A percentile compares a stretch with the other conserved stretches of the same genome.
phyloP scores from a whole-genome alignment of 2,113 vertebrate species.

The Tragelaphus buxtoni region DNA sequence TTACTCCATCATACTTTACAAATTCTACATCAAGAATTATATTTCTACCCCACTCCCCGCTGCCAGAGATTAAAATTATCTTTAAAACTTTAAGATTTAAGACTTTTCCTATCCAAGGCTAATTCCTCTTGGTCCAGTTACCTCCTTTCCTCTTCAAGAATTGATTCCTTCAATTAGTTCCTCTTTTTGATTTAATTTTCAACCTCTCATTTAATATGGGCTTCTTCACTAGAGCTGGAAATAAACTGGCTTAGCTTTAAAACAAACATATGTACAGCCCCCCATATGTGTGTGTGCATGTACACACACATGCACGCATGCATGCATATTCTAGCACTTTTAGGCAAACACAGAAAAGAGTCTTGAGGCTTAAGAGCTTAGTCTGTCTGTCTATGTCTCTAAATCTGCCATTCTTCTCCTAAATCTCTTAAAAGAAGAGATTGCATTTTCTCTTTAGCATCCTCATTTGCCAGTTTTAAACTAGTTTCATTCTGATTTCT shows the following conservation, averaged over 20 bases:
- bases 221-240: not conserved
- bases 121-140: not conserved
- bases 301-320: fast-evolving
- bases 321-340: not conserved
- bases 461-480: not conserved
- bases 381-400: not conserved
- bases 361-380: not conserved
- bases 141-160: not conserved
- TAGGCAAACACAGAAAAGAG: not conserved
- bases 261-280: fast-evolving
- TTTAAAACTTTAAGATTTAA: not conserved
- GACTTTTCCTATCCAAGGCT: not conserved
- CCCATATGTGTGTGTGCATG: fast-evolving
- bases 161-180: not conserved
- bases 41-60: not conserved
- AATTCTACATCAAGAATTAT: not conserved
- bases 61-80: not conserved
- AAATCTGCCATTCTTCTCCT: not conserved
- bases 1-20: not conserved
- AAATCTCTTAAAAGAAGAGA: not conserved
- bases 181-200: not conserved
- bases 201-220: not conserved
- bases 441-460: not conserved
- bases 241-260: not conserved
- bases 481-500: not conserved